A percentile compares a stretch with the other conserved stretches of the same genome.
These are phyloP conservation scores for Glareola pratincola DNA, from an alignment of 2,113 vertebrate species.

Conservation along the genomic window DNA sequence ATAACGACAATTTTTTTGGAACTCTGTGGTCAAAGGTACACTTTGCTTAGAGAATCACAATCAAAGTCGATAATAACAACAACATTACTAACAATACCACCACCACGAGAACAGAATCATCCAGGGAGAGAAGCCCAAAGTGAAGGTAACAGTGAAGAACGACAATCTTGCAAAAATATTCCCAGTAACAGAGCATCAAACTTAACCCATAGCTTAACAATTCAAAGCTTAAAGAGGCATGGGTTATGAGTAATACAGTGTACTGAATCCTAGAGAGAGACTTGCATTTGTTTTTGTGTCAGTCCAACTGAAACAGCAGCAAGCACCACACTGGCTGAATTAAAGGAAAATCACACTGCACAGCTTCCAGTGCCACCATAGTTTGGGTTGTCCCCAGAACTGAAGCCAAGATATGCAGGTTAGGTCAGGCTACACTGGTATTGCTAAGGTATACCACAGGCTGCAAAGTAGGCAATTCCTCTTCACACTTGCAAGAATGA, in stretches of 20 bases:
- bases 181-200: not conserved
- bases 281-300: not conserved
- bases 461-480: not conserved
- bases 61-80: not conserved
- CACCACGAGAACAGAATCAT: not conserved
- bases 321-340: not conserved
- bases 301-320: not conserved
- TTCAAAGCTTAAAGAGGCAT: not conserved
- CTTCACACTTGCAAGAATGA: not conserved
- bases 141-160: not conserved
- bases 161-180: not conserved
- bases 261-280: not conserved
- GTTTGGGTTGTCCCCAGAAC: not conserved
- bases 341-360: not conserved
- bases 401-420: not conserved
- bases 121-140: not conserved
- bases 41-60: not conserved
- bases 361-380: not conserved
- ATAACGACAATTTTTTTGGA: not conserved
- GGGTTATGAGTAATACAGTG: not conserved
- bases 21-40: not conserved
- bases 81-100: not conserved
- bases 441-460: not conserved
- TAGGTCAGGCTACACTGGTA: not conserved
- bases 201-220: not conserved